A percentile compares a stretch with the other conserved stretches of the same genome.
These are phyloP conservation scores for Ganaspis sp. DNA, from an alignment of 1,140 invertebrate genomes.

Conservation along the genomic window DNA sequence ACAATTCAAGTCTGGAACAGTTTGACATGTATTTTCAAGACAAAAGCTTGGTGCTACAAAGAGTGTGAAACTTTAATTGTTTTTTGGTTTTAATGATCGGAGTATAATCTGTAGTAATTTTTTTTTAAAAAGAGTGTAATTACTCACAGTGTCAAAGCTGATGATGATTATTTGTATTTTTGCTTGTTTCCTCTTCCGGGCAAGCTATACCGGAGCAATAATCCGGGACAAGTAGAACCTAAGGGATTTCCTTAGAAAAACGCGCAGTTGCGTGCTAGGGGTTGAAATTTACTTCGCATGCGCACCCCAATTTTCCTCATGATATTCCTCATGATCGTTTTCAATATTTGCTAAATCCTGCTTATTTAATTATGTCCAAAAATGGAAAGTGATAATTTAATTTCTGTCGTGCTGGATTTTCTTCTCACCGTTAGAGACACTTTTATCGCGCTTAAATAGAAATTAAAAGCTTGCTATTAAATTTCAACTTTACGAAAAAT, in stretches of 20 bases:
- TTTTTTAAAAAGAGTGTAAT: background rate
- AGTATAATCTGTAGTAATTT: background rate
- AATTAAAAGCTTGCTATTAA: too few species aligned
- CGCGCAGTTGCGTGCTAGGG: slow-evolving; percentile 62
- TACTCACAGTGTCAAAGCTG: slow-evolving; percentile 11
- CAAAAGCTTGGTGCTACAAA: background rate
- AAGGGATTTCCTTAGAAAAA: slow-evolving; percentile 59
- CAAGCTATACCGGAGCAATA: slow-evolving; percentile 18
- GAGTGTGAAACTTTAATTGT: slow-evolving; percentile 5
- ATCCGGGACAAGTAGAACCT: slow-evolving; percentile 58
- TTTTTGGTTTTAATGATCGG: background rate
- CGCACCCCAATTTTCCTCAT: slow-evolving; percentile 25
- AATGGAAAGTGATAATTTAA: background rate
- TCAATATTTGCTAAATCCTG: slow-evolving; percentile 37
- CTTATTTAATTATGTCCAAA: background rate
- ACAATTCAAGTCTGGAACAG: background rate
- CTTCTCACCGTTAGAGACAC: background rate
- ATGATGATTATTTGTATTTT: background rate
- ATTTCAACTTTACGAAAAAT: too few species aligned
- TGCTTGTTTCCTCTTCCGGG: background rate
- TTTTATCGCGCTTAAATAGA: background rate
- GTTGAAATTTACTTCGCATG: slow-evolving; percentile 45
- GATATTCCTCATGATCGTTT: slow-evolving; percentile 11
- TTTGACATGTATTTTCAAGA: background rate
- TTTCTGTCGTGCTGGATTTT: background rate